phyloP scores from a whole-genome alignment of 1,140 invertebrate species.

The Colletes latitarsis region DNA sequence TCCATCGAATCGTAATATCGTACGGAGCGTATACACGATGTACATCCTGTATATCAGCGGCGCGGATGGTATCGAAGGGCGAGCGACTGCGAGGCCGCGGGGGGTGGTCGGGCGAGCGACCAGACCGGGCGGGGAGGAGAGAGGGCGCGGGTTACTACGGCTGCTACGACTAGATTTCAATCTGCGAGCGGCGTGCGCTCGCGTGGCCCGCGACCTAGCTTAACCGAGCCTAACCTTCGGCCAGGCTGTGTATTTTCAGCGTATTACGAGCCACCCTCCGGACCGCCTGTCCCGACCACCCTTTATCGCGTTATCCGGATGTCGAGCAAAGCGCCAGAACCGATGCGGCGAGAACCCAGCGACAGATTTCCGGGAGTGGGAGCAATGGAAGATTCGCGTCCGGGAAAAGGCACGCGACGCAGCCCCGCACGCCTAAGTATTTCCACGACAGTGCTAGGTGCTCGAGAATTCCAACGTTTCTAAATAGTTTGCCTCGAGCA shows the following conservation, averaged over 20 bases:
- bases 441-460: no score
- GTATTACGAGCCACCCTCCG: conserved; percentile 9
- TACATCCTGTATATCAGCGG: conserved; percentile 55
- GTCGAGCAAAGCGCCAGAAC: no score
- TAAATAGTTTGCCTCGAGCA: no score
- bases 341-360: no score
- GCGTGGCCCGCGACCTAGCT: conserved; percentile 41
- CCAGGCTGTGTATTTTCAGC: conserved; percentile 49
- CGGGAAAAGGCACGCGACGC: no score
- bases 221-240: conserved; percentile 45
- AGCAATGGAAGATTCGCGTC: no score
- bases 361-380: no score
- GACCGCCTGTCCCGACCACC: no score
- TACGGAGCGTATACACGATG: conserved; percentile 62
- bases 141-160: conserved; percentile 6
- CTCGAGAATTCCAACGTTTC: no score
- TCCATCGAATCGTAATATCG: conserved; percentile 73
- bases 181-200: conserved; percentile 44
- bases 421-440: no score
- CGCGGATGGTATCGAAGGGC: conserved; percentile 40
- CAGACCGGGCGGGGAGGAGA: no score
- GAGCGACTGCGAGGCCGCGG: not conserved
- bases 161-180: conserved; percentile 66
- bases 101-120: not conserved
- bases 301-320: no score